Base-by-base conservation (phyloP, 2,113 vertebrate genomes). In the Daphoenositta chrysoptera region DNA sequence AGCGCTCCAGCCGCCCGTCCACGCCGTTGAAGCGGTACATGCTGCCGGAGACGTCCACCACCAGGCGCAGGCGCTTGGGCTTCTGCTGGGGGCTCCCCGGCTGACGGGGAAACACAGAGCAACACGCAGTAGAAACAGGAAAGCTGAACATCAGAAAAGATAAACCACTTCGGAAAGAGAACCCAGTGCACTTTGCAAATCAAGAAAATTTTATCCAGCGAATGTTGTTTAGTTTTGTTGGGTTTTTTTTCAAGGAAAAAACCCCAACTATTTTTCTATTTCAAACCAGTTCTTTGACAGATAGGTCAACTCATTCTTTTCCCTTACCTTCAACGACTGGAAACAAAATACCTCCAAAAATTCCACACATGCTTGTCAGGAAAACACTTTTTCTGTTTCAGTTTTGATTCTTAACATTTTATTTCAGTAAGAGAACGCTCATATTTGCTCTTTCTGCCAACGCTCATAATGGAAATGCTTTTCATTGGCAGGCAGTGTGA, bases 21-120 rank as follows among this genome's bases (percentile, higher is more conserved):
- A 99, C 98, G 1, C 99, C 99, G 2, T 99, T 99, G 94, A 99
- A 99, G 94, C 99, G 99, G 94, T 99, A 99, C 99, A 99, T 99
- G 97, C 99, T 99, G 48, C 99, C 99, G 0, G 99, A 99, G 16
- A 99, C 98, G 57, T 99, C 99, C 1, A 98, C 99, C 37, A 99
- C 97, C 89, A 99, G 97, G 20, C 99, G 98, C 35, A 99, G 84
- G 2, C 98, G 98, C 88, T 99, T 99, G 30, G 99, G 99, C 82
- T 99, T 99, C 97, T 99, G 98, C 91, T 99, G 99, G 3, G 99
- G 99, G 81, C 98, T 98, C 48, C 99, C 99, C 33, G 96, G 97
- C 99, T 99, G 91, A 6, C 27, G 56, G 77, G 78, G 51, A 47
- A 85, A 95, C 18, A 83, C 12, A 90, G 2, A 30, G 91, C 1